Base-by-base conservation (phyloP, 1,140 invertebrate species). In the Probaryconus sp. region DNA sequence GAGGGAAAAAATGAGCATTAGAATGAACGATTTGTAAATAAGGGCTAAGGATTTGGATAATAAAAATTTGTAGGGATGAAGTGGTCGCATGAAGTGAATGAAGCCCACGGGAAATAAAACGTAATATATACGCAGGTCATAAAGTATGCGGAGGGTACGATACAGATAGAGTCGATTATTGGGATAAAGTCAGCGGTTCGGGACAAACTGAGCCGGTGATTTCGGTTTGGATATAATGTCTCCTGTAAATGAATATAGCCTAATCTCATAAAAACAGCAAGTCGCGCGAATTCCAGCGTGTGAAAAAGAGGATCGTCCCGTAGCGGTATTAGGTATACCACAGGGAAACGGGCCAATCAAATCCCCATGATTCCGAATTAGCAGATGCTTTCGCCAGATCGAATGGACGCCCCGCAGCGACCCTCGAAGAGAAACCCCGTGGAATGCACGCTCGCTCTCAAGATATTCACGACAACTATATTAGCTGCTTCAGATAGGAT, bases 381-480 rank as follows among this genome's bases (percentile, higher is more conserved):
- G 85, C 87, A 87, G 87, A 87, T 88, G 87, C 85, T 88, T 87
- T 87, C 77, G 84, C 81, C 80, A 83, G 84, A 85, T 87, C 83
- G 84, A 86, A 85, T 85, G 82, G 86, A 78, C 85, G 79, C 80
- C 87, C 87, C 82, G 87, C 71, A 67, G 85, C 78, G 85, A 83
- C 65, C 81, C 82, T 81, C 81, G 77, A 80, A 76, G 75, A 81
- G 78, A 79, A 81, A 81, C 79, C 79, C 79, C 73, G 73, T 82
- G 83, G 84, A 86, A 87, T 85, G 82, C 79, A 78, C 77, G 81
- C 65, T 68, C 79, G 77, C 77, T 79, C 80, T 83, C 83, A 83
- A 85, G 82, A 86, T 87, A 87, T 88, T 86, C 86, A 85, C 84
- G 84, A 88, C 87, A 87, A 87, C 87, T 88, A 87, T 87, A 88